Evolutionary conservation across 2,113 vertebrate species (phyloP), one percentile per base, ranked within the genome.

Genomic region (Rhizomys pruinosus): DNA sequence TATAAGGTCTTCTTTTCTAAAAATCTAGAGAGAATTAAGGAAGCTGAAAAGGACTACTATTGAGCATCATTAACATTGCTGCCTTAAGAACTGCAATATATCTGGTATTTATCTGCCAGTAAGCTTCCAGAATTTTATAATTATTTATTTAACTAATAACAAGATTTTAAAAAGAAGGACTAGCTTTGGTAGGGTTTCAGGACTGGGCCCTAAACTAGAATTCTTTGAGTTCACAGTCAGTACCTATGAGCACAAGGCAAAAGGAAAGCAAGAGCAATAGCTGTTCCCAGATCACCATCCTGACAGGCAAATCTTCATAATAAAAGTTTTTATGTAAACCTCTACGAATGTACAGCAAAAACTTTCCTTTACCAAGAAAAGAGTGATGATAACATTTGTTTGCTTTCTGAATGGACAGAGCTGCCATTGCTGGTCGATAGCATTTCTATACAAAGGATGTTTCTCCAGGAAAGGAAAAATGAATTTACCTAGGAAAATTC

Each of bases 401-500:
- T 94, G 72, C 39, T 92, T 95, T 66, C 57, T 34, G 59, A 88
- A n/a, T 0, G 0, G 25, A 74, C n/a, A 90, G 42, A 89, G n/a
- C 44, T 1, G 25, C 23, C 17, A 66, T 80, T 80, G 44, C 80
- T 15, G 79, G 32, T n/a, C 39, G 27, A 17, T 20, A 23, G 25
- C 57, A 81, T 94, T 91, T 89, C 66, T 92, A 87, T 44, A 34
- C 78, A 89, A 84, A 90, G 81, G 15, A 64, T 0, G 1, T 81
- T 84, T 87, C 42, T 89, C 12, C 29, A 91, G 27, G 84, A 94
- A 96, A 89, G 77, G 12, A 90, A 84, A 96, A 97, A 86, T 34
- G 74, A 57, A 95, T 91, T 98, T 98, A 99, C 98, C 98, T 94
- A 99, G 98, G 96, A 99, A 99, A 96, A 99, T 99, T 63, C 98